Conservation (phyloP, 2,888 invertebrate genomes). For the Sphinx pinastri region DNA sequence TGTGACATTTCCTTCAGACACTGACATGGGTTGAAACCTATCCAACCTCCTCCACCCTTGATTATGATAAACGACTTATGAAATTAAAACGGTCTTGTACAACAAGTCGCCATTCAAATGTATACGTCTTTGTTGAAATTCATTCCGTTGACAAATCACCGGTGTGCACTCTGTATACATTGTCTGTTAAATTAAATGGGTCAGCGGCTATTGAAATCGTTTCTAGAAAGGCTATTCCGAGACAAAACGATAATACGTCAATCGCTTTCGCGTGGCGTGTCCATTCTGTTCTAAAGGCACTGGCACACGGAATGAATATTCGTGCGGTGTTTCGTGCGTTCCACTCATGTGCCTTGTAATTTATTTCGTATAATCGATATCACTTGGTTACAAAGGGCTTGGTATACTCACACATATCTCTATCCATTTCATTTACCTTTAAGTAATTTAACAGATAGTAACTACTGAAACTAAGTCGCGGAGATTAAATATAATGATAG, state of each 20-base stretch:
- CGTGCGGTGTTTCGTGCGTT: slow-evolving; percentile 10
- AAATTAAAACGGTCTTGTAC: slow-evolving; percentile 82
- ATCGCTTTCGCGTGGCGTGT: slow-evolving; percentile 69
- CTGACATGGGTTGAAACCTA: slow-evolving; percentile 75
- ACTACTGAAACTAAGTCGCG: too few relatives aligned
- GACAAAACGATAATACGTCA: slow-evolving; percentile 75
- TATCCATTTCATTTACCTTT: slow-evolving; percentile 11
- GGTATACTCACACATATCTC: slow-evolving; percentile 18
- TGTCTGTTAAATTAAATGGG: slow-evolving; percentile 79
- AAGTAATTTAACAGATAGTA: not conserved
- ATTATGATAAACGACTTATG: slow-evolving; percentile 84
- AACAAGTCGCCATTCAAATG: slow-evolving; percentile 82
- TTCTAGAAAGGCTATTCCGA: slow-evolving; percentile 73
- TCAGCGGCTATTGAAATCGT: slow-evolving; percentile 69
- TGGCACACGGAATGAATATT: slow-evolving; percentile 18
- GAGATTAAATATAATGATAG: not conserved
- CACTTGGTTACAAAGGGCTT: slow-evolving; percentile 15
- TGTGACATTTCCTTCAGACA: slow-evolving; percentile 79
- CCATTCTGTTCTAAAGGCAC: slow-evolving; percentile 51
- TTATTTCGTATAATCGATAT: slow-evolving; percentile 24
- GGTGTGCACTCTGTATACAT: slow-evolving; percentile 72
- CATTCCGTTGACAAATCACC: slow-evolving; percentile 82
- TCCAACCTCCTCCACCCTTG: slow-evolving; percentile 60
- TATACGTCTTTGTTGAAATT: slow-evolving; percentile 80
- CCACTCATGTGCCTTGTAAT: slow-evolving; percentile 11